phyloP scores from a whole-genome alignment of 2,888 invertebrate genomes.

The Drosophila paranaensis region DNA sequence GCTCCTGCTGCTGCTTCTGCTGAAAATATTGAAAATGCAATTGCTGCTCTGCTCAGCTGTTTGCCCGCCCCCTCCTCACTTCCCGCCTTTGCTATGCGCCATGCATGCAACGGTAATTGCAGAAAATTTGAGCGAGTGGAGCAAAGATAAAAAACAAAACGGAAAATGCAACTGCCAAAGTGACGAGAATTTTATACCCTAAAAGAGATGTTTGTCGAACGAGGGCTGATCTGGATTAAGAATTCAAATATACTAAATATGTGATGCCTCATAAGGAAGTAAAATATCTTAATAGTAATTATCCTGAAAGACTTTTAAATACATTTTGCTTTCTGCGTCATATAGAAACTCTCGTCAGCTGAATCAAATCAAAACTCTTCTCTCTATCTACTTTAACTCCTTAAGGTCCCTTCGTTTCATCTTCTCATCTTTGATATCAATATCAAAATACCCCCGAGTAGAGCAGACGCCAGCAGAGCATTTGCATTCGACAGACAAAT shows the following conservation, averaged over 20 bases:
- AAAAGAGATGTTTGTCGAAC: neutral
- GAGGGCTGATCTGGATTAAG: neutral
- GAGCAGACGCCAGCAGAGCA: slow-evolving; percentile 8
- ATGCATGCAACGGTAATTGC: slow-evolving; percentile 60
- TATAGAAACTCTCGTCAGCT: too few relatives aligned
- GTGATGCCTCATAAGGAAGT: too few relatives aligned
- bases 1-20: slow-evolving; percentile 6
- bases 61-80: slow-evolving; percentile 5
- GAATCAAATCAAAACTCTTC: too few relatives aligned
- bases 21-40: slow-evolving; percentile 77
- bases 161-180: neutral
- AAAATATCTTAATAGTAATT: too few relatives aligned
- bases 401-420: too few relatives aligned
- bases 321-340: too few relatives aligned
- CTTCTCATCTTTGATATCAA: neutral
- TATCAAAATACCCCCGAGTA: neutral
- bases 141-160: slow-evolving; percentile 17
- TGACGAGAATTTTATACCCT: slow-evolving; percentile 6
- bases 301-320: too few relatives aligned
- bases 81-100: neutral
- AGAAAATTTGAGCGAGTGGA: slow-evolving; percentile 41
- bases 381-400: too few relatives aligned
- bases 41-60: slow-evolving; percentile 50
- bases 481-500: slow-evolving; percentile 59
- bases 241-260: too few relatives aligned